Evolutionary conservation across 2,113 vertebrate genomes (phyloP).

Genomic region (Scopus umbretta): DNA sequence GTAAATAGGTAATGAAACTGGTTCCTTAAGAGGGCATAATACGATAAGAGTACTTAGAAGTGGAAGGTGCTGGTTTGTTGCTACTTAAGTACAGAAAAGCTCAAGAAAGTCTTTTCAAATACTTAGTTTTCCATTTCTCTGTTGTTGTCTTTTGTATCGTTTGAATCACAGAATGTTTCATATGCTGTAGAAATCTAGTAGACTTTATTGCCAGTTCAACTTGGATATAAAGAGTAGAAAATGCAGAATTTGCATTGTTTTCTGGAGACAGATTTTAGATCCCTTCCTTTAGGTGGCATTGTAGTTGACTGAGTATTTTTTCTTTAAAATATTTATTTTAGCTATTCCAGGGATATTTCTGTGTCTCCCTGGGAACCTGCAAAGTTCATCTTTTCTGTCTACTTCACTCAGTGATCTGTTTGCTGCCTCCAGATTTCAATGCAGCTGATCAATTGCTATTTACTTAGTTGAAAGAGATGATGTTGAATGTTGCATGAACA

Average conservation of each 20-base stretch:
- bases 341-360: background rate
- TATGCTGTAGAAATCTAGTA: background rate
- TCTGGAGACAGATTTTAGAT: background rate
- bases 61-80: background rate
- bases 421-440: background rate
- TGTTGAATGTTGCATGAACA: background rate
- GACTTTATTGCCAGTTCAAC: background rate
- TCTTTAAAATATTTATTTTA: background rate
- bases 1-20: background rate
- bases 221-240: background rate
- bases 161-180: background rate
- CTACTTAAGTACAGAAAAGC: background rate
- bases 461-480: background rate
- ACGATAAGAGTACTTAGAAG: background rate
- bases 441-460: background rate
- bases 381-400: background rate
- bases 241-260: background rate
- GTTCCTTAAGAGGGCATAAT: background rate
- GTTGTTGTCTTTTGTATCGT: background rate
- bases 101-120: background rate
- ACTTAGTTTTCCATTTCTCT: background rate
- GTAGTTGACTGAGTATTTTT: background rate
- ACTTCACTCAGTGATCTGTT: background rate
- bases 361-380: background rate
- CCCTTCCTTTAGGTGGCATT: background rate